Base-by-base conservation (phyloP, 2,888 invertebrate genomes). In the Neoitamus cyanurus region DNA sequence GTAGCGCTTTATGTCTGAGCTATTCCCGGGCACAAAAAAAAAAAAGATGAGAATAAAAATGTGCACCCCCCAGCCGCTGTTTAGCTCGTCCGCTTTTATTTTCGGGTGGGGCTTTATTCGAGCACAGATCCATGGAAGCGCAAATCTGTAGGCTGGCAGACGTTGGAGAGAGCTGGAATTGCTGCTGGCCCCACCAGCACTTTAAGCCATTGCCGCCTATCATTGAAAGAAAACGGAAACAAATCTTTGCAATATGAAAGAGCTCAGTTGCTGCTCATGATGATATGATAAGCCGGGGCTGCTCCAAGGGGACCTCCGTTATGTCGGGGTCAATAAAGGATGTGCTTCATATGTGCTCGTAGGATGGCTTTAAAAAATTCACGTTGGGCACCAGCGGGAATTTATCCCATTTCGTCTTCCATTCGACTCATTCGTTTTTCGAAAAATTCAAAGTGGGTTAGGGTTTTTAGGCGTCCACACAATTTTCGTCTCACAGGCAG, bases 161-260 rank as follows among this genome's bases (percentile, higher is more conserved):
- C 15, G 7, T 20, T 25, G 9, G 58, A 25, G 42, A 42, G 28
- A 25, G 42, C 75, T 42, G 15, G 34, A n/a, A 72, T 34, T 20
- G 37, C 37, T 11, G 13, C n/a, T 5, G 30, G 20, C 9, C 68
- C 70, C 30, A 13, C 6, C 30, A 73, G 75, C 20, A 75, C 42
- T 75, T 73, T 75, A 75, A 75, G 75, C 42, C 75, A 75, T 75
- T 75, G 20, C 75, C 75, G 75, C 75, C 75, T 75, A 75, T 75
- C 75, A 42, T 75, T 75, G 75, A 75, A 75, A 28, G 75, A 25
- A 37, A 75, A 75, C 34, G 75, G 75, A 75, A 75, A 37, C 37
- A 75, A 42, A 30, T 42, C 37, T 37, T 30, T 75, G 28, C 42
- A 37, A 75, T 42, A 75, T 75, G 42, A 75, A 75, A 42, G 42